Evolutionary conservation across 1,140 invertebrate genomes (phyloP), one percentile per base, ranked within the genome.

Genomic region (Globodera ellingtonae): DNA sequence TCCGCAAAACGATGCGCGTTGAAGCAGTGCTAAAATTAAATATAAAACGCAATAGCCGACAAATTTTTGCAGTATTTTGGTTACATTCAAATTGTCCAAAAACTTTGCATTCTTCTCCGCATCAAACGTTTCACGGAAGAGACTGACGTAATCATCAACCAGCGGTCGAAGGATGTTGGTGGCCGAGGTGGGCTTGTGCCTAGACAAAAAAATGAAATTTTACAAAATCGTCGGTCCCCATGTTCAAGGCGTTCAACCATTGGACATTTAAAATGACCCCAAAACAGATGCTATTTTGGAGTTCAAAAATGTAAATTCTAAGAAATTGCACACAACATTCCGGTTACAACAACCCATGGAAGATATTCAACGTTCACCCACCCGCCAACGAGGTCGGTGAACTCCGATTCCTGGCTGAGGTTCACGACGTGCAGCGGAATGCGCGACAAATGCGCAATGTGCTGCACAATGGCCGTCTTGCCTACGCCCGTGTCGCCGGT

Each of bases 371-470:
- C 7, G 50, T 7, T 7, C 13, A 59, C 56, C 89, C 89, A 93
- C 90, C 97, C 97, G 85, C 97, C 98, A 2, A 99, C 91, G 13
- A 99, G 91, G 92, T 99, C 97, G 4, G 94, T 93, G 72, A 94
- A 95, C 90, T 99, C 97, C 84, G 95, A 98, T 90, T 99, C 97
- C 89, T 99, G 97, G 89, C 98, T 99, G 94, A 99, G 95, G 90
- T 99, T 99, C n/a, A 99, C 94, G 0, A 98, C 96, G 65, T 94
- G 91, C 15, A 99, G 90, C 94, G 83, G 95, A 93, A 15, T 94
- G 93, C 91, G 84, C 7, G 84, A 82, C 59, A 73, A 84, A 72
- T 93, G 92, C 0, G 97, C 95, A 24, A 99, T 90, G 89, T 94
- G 95, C 89, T 99, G 97, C 50, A 99, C 92, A 0, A 94, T 93